These are phyloP conservation scores for Leptinotarsa rubiginosa DNA, from an alignment of 2,888 invertebrate species.

Conservation along the genomic window DNA sequence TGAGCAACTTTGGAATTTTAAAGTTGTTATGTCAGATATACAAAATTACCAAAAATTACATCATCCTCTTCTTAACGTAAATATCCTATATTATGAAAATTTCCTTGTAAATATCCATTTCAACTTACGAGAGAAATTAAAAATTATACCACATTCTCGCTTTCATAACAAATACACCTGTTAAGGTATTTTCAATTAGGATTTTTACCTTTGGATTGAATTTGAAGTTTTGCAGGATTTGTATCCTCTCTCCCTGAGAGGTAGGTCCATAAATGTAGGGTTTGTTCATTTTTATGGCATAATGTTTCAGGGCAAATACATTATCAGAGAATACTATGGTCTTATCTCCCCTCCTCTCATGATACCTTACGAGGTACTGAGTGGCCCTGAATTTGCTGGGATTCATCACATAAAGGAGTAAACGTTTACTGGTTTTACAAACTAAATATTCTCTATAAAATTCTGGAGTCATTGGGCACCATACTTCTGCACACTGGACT, in stretches of 20 bases:
- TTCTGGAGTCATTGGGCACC: conserved; percentile 99
- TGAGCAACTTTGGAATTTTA: no score
- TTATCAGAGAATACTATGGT: conserved; percentile 99
- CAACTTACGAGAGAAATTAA: no score
- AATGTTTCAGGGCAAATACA: conserved; percentile 97
- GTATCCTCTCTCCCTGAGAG: conserved; percentile 93
- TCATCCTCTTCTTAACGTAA: no score
- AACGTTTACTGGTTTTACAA: conserved; percentile 89
- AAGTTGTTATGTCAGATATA: no score
- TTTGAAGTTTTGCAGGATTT: conserved; percentile 98
- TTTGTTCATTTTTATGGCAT: conserved; percentile 97
- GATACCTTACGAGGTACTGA: conserved; percentile 92
- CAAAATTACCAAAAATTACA: no score
- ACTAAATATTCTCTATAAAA: conserved; percentile 97
- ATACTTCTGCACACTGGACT: conserved; percentile 99
- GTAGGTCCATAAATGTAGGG: conserved; percentile 99
- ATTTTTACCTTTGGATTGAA: conserved; percentile 87
- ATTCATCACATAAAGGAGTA: conserved; percentile 98
- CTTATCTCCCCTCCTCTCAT: conserved; percentile 95
- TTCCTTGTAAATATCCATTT: no score
- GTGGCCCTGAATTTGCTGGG: conserved; percentile 98
- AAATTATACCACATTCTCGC: no score
- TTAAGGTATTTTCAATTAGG: not conserved
- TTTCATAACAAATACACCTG: no score
- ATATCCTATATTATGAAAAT: no score